Percentiles rank a stretch among this genome's conserved stretches.
These are phyloP conservation scores for Eulimnadia texana DNA, from an alignment of 1,140 invertebrate species.

Conservation along the genomic window DNA sequence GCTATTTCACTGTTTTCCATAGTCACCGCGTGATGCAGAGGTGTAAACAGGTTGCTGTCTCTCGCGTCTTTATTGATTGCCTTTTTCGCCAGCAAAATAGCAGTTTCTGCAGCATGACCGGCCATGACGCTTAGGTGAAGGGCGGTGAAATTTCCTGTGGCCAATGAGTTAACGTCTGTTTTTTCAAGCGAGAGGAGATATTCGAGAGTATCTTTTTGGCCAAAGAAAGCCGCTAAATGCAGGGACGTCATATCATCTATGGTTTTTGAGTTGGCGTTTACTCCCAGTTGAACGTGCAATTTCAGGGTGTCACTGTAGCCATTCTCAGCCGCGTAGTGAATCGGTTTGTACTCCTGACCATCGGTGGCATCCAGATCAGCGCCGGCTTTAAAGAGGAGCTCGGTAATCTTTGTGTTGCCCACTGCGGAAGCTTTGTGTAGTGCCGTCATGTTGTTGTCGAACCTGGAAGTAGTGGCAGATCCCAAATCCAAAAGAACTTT, in stretches of 20 bases:
- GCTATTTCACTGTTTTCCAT: background rate
- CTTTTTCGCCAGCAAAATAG: background rate
- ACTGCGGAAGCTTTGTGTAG: background rate
- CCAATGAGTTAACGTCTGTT: background rate
- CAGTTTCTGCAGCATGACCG: background rate
- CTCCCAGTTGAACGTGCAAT: background rate
- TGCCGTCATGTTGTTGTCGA: background rate
- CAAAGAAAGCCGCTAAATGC: background rate
- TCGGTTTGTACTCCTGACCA: background rate
- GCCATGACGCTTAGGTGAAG: background rate
- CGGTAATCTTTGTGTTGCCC: background rate
- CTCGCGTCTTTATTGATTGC: background rate
- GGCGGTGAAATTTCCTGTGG: background rate
- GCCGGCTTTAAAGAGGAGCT: background rate
- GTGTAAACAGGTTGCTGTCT: background rate
- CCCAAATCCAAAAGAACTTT: background rate
- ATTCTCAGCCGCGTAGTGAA: background rate
- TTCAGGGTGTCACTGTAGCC: background rate
- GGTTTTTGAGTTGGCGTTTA: background rate
- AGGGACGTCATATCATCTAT: background rate
- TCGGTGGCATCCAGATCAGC: background rate
- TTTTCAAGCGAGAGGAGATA: background rate
- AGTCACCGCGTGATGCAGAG: background rate
- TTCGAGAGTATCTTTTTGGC: background rate
- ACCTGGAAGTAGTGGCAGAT: background rate